Base-by-base conservation (phyloP, 2,797 vertebrate genomes). In the Xenentodon cancila region DNA sequence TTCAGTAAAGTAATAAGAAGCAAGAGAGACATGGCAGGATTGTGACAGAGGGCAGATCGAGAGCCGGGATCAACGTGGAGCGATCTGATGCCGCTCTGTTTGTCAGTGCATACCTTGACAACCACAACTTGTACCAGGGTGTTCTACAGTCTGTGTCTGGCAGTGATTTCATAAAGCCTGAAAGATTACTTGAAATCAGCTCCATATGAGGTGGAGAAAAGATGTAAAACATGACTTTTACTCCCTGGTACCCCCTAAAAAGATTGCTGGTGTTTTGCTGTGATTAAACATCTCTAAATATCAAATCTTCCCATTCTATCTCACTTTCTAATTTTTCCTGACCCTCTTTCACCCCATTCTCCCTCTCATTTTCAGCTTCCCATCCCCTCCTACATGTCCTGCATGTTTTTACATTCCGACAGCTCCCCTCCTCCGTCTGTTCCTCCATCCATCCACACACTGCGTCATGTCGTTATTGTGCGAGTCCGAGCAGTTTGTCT, bases 141-240 rank as follows among this genome's bases (percentile, higher is more conserved):
- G 83, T 87, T 78, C 75, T 67, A 75, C 69, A 53, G 69, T 72
- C 76, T 74, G 62, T 79, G 81, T 81, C 79, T 89, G 84, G 84
- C 87, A 90, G 88, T 87, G 80, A 84, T 79, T 79, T 84, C 77
- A 75, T 79, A 79, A 83, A 89, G 76, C 79, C 84, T 55, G 69
- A 76, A 61, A 73, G 80, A 89, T 89, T 87, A 76, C 55, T 27
- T 53, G 49, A 90, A 91, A 91, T 90, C 77, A 82, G 72, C 87
- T 89, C 86, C 89, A 90, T 81, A 84, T 92, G 89, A 80, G 74
- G 69, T 71, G 64, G 80, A 82, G 80, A 66, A 65, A 53, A 45
- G 70, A 65, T 67, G 74, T 82, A 75, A 81, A 89, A 88, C 82
- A 87, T 37, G 34, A 37, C 11, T 37, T 37, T 37, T 9, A 11